A percentile compares a stretch with the other conserved stretches of the same genome.
Evolutionary conservation across 2,113 vertebrate species (phyloP).

Genomic region (Hippocampus comes): DNA sequence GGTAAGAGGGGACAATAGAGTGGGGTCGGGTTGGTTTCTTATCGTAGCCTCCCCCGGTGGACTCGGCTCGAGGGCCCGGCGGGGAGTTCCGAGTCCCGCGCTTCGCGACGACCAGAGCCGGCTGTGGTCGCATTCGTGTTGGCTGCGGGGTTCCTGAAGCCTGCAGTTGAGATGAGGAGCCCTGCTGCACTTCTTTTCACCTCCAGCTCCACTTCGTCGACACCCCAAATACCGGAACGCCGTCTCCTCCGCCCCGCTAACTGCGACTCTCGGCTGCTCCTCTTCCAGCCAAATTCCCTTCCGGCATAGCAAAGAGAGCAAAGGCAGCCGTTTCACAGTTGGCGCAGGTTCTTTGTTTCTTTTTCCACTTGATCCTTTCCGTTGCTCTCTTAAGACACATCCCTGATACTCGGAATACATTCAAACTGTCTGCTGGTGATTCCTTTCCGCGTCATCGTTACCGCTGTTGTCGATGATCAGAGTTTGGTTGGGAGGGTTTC

Average conservation of each 20-base stretch:
- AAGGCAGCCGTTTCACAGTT: constrained; percentile 43
- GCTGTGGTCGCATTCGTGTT: constrained; percentile 13
- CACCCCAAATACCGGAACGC: constrained; percentile 8
- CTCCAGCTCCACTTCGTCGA: constrained; percentile 45
- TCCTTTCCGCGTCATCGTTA: constrained; percentile 22
- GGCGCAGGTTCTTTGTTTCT: constrained; percentile 40
- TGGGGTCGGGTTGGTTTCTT: constrained; percentile 33
- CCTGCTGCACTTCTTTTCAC: constrained; percentile 62
- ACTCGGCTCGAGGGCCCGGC: constrained; percentile 46
- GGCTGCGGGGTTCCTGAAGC: constrained; percentile 49
- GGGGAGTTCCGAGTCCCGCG: constrained; percentile 9
- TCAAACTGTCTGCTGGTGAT: constrained; percentile 2
- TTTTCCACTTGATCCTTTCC: constrained; percentile 29
- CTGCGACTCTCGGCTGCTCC: constrained; percentile 47
- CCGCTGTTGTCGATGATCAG: constrained; percentile 5
- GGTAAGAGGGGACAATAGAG: constrained; percentile 11
- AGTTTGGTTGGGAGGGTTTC: neutral
- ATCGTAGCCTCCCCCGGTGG: constrained; percentile 62
- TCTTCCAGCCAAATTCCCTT: constrained; percentile 42
- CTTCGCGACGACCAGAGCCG: too few relatives aligned
- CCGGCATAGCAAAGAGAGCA: constrained; percentile 47
- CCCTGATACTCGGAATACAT: constrained; percentile 26
- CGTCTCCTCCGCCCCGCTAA: constrained; percentile 32
- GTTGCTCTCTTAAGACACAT: constrained; percentile 33
- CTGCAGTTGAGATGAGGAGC: constrained; percentile 47